Base-by-base conservation (phyloP, 2,113 vertebrate genomes). In the Atlantisia rogersi region DNA sequence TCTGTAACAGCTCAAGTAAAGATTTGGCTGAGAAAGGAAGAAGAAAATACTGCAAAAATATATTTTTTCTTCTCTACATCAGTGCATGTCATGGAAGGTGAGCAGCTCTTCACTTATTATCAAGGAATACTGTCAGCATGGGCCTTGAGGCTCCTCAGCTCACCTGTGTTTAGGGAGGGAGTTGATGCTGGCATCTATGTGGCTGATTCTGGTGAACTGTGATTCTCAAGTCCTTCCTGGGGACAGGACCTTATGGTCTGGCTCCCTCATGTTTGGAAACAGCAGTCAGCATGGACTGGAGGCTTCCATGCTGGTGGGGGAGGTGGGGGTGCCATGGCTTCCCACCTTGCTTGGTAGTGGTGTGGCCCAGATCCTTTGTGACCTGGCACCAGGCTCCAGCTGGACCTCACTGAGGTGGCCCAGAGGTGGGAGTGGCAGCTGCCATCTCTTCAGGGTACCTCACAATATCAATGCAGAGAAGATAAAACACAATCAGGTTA, bases 281-380 rank as follows among this genome's bases (percentile, higher is more conserved):
- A 25, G 25, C 22, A 56, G 31, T 39, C 0, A 0, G 14, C 26
- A 22, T 58, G 24, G 28, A 26, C 15, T 32, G 39, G 42, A 46
- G 58, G 25, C 20, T 63, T 78, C 25, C 7, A 14, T 1, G 4
- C 15, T 32, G 48, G 25, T 0, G 2, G 9, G 55, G 62, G 39
- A 84, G 11, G 15, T 70, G 16, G 15, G 12, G 24, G 9, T 90
- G 59, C 24, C 11, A 2, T 26, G 59, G 11, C 13, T 81, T 20
- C 16, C 21, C 68, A n/a, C 12, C 12, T 29, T 0, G 1, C 19
- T 59, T 1, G 1, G 5, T 10, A 59, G 55, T 0, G 3, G 19
- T 37, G 48, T 79, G 39, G 4, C 18, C 28, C 48, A 71, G 56
- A 68, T 8, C 6, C 17, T 35, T 8, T 11, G 20, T 52, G 48